Conservation (phyloP, 2,888 invertebrate genomes). For the Caenorhabditis angaria region DNA sequence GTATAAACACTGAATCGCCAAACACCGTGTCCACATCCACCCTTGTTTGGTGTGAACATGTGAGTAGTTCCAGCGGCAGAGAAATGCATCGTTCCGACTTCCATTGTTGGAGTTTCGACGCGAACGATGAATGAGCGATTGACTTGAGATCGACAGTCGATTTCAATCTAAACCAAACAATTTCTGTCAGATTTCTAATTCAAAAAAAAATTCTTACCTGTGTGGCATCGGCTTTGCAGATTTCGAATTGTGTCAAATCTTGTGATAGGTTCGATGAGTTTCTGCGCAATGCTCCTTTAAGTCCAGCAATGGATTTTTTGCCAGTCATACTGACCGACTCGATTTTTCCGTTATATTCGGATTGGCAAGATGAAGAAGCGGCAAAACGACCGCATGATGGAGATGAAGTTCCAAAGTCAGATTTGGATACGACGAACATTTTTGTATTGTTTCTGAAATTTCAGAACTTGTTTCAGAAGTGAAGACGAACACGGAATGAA, state of each 20-base stretch:
- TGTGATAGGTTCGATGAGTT: slow-evolving; percentile 41
- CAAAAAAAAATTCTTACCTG: slow-evolving; percentile 19
- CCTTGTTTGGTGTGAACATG: slow-evolving; percentile 50
- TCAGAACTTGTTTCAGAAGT: not conserved
- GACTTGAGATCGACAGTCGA: slow-evolving; percentile 52
- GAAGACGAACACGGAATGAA: not conserved
- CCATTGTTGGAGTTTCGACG: slow-evolving; percentile 59
- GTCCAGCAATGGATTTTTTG: slow-evolving; percentile 29
- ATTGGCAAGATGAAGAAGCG: slow-evolving; percentile 32
- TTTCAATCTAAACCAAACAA: slow-evolving; percentile 54
- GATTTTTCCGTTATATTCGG: slow-evolving; percentile 33
- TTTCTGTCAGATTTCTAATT: not conserved
- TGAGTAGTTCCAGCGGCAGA: slow-evolving; percentile 39
- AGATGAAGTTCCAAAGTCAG: slow-evolving; percentile 10
- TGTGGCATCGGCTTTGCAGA: slow-evolving; percentile 36
- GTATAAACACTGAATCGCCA: slow-evolving; percentile 57
- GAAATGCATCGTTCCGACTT: slow-evolving; percentile 52
- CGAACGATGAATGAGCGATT: slow-evolving; percentile 43
- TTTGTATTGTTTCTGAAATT: slow-evolving; percentile 1
- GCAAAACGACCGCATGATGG: slow-evolving; percentile 19
- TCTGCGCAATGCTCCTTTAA: slow-evolving; percentile 35
- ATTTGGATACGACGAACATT: slow-evolving; percentile 39
- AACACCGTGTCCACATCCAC: slow-evolving; percentile 61
- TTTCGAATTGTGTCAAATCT: slow-evolving; percentile 22
- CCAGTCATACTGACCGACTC: not conserved